Evolutionary conservation across 2,113 vertebrate species (phyloP).

Genomic region (Eurystomus gularis): DNA sequence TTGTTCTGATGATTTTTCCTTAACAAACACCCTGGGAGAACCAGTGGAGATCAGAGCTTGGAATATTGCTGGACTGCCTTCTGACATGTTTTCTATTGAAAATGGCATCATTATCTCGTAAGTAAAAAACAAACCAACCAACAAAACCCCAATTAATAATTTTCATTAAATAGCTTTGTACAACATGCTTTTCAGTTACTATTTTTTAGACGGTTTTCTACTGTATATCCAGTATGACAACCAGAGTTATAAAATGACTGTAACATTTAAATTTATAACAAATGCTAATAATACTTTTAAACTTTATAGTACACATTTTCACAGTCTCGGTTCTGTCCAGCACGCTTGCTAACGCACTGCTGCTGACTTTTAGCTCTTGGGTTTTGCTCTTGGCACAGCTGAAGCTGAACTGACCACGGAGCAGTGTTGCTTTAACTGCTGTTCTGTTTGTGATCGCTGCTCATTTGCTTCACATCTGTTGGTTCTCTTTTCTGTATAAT

Average conservation of each 20-base stretch:
- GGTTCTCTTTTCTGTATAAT: neutral
- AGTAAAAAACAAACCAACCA: slow-evolving; percentile 67
- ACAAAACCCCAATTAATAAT: neutral
- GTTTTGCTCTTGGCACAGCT: neutral
- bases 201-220: neutral
- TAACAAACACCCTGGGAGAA: slow-evolving; percentile 84
- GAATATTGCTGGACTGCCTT: slow-evolving; percentile 90
- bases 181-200: neutral
- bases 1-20: slow-evolving; percentile 83
- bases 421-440: neutral
- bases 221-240: neutral
- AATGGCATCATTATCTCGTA: slow-evolving; percentile 90
- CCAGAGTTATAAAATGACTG: neutral
- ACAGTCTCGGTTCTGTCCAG: neutral
- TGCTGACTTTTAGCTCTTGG: neutral
- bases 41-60: slow-evolving; percentile 84
- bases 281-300: neutral
- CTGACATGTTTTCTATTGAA: slow-evolving; percentile 88
- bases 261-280: neutral
- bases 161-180: neutral
- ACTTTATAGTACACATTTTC: neutral
- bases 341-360: neutral
- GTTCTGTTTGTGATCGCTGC: neutral
- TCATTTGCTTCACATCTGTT: neutral
- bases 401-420: neutral